Conservation (phyloP, 2,797 vertebrate species). For the Hozukius guyotensis region DNA sequence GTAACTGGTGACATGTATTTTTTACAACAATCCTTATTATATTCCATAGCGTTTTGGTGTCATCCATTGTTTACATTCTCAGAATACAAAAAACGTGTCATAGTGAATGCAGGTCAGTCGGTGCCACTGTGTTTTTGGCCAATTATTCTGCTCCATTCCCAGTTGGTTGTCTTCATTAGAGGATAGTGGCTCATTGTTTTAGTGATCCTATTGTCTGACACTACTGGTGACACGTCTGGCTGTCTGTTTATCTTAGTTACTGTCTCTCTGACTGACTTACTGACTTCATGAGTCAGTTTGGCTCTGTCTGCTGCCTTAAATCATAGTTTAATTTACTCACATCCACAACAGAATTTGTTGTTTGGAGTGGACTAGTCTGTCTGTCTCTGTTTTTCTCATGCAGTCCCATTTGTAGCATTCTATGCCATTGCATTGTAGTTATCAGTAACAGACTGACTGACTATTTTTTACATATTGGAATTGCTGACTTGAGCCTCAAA, state of each 20-base stretch:
- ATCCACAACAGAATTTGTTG: neutral
- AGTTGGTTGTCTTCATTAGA: conserved; percentile 42
- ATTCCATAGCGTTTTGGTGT: neutral
- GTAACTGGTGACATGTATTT: neutral
- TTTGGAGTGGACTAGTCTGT: neutral
- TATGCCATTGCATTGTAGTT: neutral
- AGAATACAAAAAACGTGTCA: conserved; percentile 14
- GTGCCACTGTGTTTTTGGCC: neutral
- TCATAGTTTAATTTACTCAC: neutral
- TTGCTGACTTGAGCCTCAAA: neutral
- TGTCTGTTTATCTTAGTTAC: neutral
- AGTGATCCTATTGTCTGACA: conserved; percentile 37
- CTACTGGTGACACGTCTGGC: neutral
- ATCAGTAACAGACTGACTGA: neutral
- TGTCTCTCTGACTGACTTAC: neutral
- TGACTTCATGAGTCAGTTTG: neutral
- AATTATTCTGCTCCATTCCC: conserved; percentile 33
- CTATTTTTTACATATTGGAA: neutral
- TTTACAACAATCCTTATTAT: neutral
- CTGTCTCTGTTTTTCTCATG: neutral
- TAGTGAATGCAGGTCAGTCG: conserved; percentile 44
- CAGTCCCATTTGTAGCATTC: neutral
- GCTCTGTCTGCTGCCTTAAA: neutral
- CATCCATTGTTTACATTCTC: conserved; percentile 11
- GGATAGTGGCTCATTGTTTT: conserved; percentile 65